phyloP scores from a whole-genome alignment of 2,113 vertebrate species.

The Thunnus maccoyii region DNA sequence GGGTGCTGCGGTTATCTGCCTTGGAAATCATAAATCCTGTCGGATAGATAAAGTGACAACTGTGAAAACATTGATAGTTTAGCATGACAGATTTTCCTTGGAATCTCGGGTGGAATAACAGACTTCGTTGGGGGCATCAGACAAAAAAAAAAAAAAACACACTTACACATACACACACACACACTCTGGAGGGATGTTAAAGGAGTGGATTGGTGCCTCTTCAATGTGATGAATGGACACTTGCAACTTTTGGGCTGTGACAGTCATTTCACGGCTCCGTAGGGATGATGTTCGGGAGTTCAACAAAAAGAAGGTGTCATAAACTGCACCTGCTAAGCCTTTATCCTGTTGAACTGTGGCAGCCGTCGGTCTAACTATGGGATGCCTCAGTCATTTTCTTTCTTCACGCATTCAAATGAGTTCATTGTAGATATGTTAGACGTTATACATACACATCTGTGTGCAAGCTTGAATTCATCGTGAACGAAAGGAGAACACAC shows the following conservation, averaged over 20 bases:
- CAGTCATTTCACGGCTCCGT: slow-evolving; percentile 52
- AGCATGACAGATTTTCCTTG: slow-evolving; percentile 69
- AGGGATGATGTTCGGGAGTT: slow-evolving; percentile 54
- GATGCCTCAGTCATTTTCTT: slow-evolving; percentile 72
- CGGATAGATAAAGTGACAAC: slow-evolving; percentile 72
- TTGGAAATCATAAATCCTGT: slow-evolving; percentile 78
- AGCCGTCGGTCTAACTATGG: slow-evolving; percentile 63
- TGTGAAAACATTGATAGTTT: slow-evolving; percentile 78
- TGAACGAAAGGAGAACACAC: slow-evolving; percentile 58
- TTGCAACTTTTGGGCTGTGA: slow-evolving; percentile 58
- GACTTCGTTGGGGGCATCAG: slow-evolving; percentile 58
- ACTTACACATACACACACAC: not conserved
- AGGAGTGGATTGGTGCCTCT: slow-evolving; percentile 70
- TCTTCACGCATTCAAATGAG: slow-evolving; percentile 69
- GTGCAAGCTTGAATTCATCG: slow-evolving; percentile 69
- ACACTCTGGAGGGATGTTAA: slow-evolving; percentile 54
- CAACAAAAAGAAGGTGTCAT: slow-evolving; percentile 63
- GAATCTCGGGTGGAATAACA: slow-evolving; percentile 60
- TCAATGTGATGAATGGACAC: slow-evolving; percentile 63
- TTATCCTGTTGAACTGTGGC: slow-evolving; percentile 67
- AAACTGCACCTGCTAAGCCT: slow-evolving; percentile 75
- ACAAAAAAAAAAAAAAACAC: slow-evolving; percentile 29
- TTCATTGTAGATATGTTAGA: slow-evolving; percentile 75
- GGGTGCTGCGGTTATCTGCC: slow-evolving; percentile 89
- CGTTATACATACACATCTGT: slow-evolving; percentile 65